Conservation (phyloP, 2,797 vertebrate species). For the Onychomys torridus region DNA sequence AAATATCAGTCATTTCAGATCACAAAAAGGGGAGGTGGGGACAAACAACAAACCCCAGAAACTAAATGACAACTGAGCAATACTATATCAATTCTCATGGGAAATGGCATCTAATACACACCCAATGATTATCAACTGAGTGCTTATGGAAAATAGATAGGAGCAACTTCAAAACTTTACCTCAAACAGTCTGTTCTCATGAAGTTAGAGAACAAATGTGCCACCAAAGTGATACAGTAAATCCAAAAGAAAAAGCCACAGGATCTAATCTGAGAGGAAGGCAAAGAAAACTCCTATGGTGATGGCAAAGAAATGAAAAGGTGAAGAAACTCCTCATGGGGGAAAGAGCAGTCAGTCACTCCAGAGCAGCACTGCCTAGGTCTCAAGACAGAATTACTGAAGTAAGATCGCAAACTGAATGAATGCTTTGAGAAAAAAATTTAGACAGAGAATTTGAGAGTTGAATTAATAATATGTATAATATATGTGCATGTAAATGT, state of each 20-base stretch:
- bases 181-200: background rate
- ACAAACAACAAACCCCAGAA: background rate
- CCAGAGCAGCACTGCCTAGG: background rate
- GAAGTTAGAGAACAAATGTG: background rate
- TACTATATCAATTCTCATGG: background rate
- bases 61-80: background rate
- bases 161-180: conserved; percentile 16
- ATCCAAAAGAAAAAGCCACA: background rate
- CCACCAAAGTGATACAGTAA: background rate
- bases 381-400: background rate
- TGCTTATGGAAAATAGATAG: background rate
- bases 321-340: background rate
- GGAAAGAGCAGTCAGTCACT: background rate
- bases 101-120: conserved; percentile 26
- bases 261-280: background rate
- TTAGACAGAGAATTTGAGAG: background rate
- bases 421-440: background rate
- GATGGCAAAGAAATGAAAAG: conserved; percentile 1
- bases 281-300: background rate
- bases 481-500: conserved; percentile 25
- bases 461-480: background rate
- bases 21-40: background rate
- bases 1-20: conserved; percentile 19
- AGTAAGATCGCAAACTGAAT: conserved; percentile 10
- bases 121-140: background rate